Conservation (phyloP, 2,113 vertebrate species). For the Leucosticte australis region DNA sequence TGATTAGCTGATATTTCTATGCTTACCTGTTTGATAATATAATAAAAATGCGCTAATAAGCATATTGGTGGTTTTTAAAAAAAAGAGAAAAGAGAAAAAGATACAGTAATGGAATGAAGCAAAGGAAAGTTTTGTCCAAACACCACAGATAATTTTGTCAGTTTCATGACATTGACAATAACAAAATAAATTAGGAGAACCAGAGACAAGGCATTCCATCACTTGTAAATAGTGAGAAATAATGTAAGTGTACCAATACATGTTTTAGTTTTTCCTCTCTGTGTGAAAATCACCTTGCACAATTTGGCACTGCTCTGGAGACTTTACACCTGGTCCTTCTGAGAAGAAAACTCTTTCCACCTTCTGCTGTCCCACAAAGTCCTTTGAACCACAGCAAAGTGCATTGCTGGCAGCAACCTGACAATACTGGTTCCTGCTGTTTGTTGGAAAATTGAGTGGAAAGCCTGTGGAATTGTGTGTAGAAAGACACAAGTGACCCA, state of each 20-base stretch:
- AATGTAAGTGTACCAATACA: accelerated
- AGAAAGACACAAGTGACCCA: background rate
- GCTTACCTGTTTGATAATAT: background rate
- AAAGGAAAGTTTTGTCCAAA: background rate
- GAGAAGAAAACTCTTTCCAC: background rate
- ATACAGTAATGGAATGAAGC: background rate
- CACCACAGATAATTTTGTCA: background rate
- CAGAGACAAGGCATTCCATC: background rate
- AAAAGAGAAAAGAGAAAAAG: background rate
- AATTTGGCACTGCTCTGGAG: background rate
- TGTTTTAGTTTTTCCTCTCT: background rate
- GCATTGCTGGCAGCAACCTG: background rate
- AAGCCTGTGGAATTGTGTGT: background rate
- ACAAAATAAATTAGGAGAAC: background rate
- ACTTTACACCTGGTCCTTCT: background rate
- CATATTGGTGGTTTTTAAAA: accelerated
- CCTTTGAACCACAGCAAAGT: background rate
- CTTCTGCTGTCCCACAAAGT: background rate
- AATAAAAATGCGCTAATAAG: background rate
- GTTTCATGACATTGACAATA: background rate
- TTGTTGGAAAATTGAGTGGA: background rate
- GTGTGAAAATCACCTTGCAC: background rate
- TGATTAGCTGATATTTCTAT: background rate
- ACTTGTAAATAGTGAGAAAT: background rate
- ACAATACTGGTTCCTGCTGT: background rate